Percentiles rank a stretch among this genome's conserved stretches.
phyloP scores from a whole-genome alignment of 2,797 vertebrate genomes.

The Alexandromys oeconomus region DNA sequence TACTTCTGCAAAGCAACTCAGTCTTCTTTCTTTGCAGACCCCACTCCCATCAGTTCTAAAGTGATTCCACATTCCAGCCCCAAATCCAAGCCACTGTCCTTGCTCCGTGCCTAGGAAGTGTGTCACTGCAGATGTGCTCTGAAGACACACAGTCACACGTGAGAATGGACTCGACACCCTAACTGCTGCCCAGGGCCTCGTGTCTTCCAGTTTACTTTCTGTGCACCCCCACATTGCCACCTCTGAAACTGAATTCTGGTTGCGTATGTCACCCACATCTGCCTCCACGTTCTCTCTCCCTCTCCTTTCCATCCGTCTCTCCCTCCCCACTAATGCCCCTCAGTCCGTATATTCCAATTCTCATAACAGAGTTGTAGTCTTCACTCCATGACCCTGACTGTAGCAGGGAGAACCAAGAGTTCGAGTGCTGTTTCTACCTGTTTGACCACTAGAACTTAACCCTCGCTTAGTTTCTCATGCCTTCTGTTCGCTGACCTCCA shows the following conservation, averaged over 20 bases:
- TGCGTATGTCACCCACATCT: not conserved
- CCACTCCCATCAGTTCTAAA: not conserved
- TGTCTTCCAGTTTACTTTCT: not conserved
- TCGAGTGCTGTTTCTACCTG: not conserved
- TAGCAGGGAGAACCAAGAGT: not conserved
- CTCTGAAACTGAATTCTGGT: not conserved
- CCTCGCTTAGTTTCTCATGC: fast-evolving
- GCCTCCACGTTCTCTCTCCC: no score
- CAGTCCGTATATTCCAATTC: not conserved
- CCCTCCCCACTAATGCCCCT: not conserved
- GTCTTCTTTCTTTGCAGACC: not conserved
- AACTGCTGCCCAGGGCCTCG: not conserved
- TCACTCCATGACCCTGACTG: not conserved
- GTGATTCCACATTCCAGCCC: no score
- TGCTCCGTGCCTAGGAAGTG: not conserved
- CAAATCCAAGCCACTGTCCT: not conserved
- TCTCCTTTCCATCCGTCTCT: no score
- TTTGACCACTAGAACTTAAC: not conserved
- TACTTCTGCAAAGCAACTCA: not conserved
- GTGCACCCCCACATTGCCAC: fast-evolving
- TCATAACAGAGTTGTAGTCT: not conserved
- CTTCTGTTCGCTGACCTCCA: not conserved
- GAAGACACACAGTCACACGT: no score
- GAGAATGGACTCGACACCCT: no score
- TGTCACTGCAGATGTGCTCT: not conserved